These are phyloP conservation scores for Poecilia velifera DNA, from an alignment of 2,797 vertebrate genomes.

Conservation along the genomic window DNA sequence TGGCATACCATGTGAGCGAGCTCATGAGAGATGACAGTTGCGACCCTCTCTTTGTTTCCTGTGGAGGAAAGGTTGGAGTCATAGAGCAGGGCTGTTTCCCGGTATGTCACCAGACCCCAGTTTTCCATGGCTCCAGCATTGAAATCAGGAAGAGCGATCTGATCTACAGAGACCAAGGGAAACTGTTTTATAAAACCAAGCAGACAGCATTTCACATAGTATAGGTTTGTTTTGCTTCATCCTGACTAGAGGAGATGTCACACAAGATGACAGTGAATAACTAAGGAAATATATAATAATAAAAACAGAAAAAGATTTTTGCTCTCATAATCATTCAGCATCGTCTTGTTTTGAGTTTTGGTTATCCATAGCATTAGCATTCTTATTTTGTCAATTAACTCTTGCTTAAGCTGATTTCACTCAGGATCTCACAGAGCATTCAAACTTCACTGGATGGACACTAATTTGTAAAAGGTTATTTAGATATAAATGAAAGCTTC, in stretches of 20 bases:
- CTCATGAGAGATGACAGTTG: conserved; percentile 86
- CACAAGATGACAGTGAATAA: background rate
- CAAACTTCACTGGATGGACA: background rate
- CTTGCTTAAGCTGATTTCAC: background rate
- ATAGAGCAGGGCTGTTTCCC: conserved; percentile 87
- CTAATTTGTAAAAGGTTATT: background rate
- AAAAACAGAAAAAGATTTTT: background rate
- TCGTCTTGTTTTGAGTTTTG: background rate
- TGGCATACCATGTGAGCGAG: conserved; percentile 91
- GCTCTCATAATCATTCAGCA: background rate
- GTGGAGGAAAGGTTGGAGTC: conserved; percentile 79
- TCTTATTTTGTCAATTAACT: background rate
- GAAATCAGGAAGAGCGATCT: conserved; percentile 91
- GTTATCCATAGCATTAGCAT: background rate
- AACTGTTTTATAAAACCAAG: background rate
- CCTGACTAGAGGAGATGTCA: background rate
- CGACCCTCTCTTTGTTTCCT: conserved; percentile 86
- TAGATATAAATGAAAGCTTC: background rate
- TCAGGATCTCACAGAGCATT: background rate
- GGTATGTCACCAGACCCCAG: conserved; percentile 94
- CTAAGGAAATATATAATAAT: background rate
- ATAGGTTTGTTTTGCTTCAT: background rate
- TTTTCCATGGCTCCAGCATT: conserved; percentile 93
- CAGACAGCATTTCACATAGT: background rate
- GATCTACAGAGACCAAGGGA: conserved; percentile 78